Conservation (phyloP, 2,113 vertebrate species). For the Capra hircus region DNA sequence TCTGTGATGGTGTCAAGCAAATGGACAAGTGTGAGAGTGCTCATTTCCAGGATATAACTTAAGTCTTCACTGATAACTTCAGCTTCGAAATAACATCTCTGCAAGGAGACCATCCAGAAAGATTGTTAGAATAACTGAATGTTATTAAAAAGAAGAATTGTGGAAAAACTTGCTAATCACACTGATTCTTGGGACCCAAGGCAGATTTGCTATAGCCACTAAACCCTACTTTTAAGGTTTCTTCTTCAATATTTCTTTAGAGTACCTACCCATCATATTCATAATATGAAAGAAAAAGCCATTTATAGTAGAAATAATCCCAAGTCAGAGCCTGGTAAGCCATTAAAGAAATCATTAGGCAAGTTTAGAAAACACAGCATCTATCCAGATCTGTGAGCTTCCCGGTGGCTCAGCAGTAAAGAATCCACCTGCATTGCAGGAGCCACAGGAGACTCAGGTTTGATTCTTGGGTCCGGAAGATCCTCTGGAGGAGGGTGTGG, state of each 20-base stretch:
- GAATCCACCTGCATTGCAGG: background rate
- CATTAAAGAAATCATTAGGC: background rate
- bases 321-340: background rate
- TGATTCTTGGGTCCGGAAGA: background rate
- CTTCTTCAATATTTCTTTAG: background rate
- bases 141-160: background rate
- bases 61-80: background rate
- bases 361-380: background rate
- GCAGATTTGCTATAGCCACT: background rate
- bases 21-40: background rate
- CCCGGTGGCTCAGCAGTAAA: background rate
- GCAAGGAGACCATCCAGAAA: background rate
- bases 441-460: background rate
- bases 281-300: background rate
- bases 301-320: background rate
- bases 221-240: background rate
- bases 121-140: background rate
- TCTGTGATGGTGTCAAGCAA: background rate
- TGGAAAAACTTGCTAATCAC: background rate
- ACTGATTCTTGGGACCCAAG: background rate
- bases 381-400: background rate
- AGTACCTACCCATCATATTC: background rate
- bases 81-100: background rate
- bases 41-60: background rate
- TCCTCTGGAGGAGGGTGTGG: background rate